Evolutionary conservation across 2,797 vertebrate species (phyloP).

Genomic region (Malurus splendens): DNA sequence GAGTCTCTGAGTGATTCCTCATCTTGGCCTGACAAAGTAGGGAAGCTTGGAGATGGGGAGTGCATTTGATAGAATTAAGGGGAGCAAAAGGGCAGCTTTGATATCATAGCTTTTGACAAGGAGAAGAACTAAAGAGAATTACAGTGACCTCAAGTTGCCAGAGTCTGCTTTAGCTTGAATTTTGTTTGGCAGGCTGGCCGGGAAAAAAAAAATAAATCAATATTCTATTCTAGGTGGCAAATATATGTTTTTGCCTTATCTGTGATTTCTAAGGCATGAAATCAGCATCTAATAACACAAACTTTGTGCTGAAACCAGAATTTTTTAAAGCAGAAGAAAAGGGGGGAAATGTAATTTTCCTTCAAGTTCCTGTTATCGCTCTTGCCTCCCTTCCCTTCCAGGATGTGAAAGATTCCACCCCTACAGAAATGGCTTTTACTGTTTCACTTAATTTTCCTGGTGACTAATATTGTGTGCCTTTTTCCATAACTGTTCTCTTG

Average conservation of each 20-base stretch:
- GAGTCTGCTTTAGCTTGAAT: background rate
- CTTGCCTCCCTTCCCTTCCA: background rate
- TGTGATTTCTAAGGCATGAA: constrained; percentile 25
- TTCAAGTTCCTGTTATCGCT: background rate
- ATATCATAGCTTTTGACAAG: constrained; percentile 35
- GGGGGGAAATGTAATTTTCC: background rate
- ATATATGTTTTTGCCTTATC: background rate
- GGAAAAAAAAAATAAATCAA: background rate
- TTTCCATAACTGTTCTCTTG: background rate
- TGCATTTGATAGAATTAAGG: constrained; percentile 38
- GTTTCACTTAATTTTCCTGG: background rate
- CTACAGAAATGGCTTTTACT: background rate
- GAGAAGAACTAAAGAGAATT: constrained; percentile 20
- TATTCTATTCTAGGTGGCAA: background rate
- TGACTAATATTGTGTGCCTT: background rate
- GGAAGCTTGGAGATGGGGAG: background rate
- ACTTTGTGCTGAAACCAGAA: background rate
- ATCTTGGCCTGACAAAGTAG: background rate
- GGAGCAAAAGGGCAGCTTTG: constrained; percentile 30
- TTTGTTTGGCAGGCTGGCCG: background rate
- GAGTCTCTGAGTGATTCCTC: background rate
- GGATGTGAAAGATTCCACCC: background rate
- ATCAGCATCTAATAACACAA: constrained; percentile 9
- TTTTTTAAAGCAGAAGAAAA: background rate
- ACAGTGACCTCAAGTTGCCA: constrained; percentile 2